phyloP scores from a whole-genome alignment of 2,797 vertebrate genomes.

The Pseudocheirus occidentalis region DNA sequence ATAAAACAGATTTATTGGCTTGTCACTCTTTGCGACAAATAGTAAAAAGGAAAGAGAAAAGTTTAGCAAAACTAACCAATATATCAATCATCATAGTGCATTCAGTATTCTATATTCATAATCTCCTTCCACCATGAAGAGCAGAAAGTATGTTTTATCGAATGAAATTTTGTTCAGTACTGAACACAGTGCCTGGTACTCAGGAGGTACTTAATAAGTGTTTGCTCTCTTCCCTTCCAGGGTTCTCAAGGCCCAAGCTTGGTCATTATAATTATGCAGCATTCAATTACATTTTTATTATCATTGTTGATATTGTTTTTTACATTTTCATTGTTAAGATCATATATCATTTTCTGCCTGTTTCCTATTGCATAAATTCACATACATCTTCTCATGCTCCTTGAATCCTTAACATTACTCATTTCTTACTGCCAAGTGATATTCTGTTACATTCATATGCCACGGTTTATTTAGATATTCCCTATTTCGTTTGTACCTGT shows the following conservation, averaged over 20 bases:
- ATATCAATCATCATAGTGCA: background rate
- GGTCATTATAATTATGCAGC: background rate
- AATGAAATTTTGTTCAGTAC: background rate
- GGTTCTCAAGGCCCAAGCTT: background rate
- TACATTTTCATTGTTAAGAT: background rate
- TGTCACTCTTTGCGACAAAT: background rate
- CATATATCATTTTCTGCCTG: background rate
- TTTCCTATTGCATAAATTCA: background rate
- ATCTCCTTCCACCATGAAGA: background rate
- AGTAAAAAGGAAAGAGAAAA: background rate
- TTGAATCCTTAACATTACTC: background rate
- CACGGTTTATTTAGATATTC: background rate
- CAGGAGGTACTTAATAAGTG: background rate
- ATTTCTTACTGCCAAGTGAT: background rate
- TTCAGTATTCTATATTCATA: background rate
- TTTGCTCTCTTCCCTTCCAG: background rate
- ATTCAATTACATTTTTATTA: background rate
- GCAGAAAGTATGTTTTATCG: background rate
- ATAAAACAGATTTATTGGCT: background rate
- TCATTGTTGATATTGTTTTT: background rate
- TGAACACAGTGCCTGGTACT: background rate
- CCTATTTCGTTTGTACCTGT: background rate
- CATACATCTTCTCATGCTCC: background rate
- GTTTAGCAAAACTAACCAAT: background rate
- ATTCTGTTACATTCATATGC: background rate